Conservation (phyloP, 2,113 vertebrate genomes). For the Petrocephalus microphthalmus region DNA sequence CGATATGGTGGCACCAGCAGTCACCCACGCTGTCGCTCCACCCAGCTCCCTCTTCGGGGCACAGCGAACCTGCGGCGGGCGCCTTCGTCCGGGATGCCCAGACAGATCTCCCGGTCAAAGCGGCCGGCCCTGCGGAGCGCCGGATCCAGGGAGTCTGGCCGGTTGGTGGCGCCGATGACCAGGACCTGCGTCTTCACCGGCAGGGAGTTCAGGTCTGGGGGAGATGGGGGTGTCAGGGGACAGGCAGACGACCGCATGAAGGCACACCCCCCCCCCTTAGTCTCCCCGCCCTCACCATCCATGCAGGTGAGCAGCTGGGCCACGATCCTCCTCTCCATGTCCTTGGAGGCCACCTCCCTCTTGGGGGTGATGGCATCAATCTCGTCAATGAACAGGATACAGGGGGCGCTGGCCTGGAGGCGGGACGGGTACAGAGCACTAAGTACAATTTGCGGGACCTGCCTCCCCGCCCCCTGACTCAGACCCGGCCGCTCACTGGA, state of each 20-base stretch:
- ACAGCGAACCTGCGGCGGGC: constrained; percentile 73
- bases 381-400: constrained; percentile 95
- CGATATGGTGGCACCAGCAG: not conserved
- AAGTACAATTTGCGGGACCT: not conserved
- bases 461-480: no score
- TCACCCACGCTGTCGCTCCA: not conserved
- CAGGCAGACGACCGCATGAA: not conserved
- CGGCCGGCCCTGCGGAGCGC: constrained; percentile 87
- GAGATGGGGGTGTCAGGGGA: no score
- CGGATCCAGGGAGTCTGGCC: constrained; percentile 87
- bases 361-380: constrained; percentile 94
- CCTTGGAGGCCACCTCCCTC: constrained; percentile 92
- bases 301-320: constrained; percentile 94
- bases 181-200: constrained; percentile 70
- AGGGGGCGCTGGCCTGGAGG: constrained; percentile 71
- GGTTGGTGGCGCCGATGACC: constrained; percentile 91
- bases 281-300: constrained; percentile 70
- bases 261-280: not conserved
- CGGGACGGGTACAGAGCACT: not conserved
- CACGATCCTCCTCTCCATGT: constrained; percentile 96
- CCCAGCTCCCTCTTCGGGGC: no score
- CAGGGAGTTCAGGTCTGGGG: constrained; percentile 74
- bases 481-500: not conserved
- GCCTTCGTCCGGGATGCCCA: constrained; percentile 87
- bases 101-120: constrained; percentile 88